Base-by-base conservation (phyloP, 2,113 vertebrate genomes). In the Gymnocephalus cernua region DNA sequence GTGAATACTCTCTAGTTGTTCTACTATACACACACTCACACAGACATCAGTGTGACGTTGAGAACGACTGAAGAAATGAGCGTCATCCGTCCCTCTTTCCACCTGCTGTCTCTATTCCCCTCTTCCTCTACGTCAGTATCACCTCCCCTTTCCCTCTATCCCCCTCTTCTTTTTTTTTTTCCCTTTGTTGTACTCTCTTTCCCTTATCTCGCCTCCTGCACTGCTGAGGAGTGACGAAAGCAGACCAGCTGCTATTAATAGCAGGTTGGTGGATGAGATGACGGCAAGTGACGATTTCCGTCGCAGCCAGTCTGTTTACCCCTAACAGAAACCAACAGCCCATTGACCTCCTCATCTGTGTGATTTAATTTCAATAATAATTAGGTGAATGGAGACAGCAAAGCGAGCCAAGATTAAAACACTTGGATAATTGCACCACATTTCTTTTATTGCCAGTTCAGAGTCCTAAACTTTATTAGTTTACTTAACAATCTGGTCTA, bases 211-310 rank as follows among this genome's bases (percentile, higher is more conserved):
- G 21, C 27, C 61, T 15, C 65, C 50, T 25, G 41, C 76, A 35
- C 51, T 47, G 77, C 89, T 16, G 79, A 58, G 77, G 77, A 90
- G 77, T 91, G 90, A 93, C 89, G 90, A 90, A 89, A 88, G 92
- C 89, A 92, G 86, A 88, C 88, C 79, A 79, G 89, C 76, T 88
- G 88, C 92, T 94, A 93, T 94, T 89, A 88, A 92, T 93, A 93
- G 92, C 88, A 2, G 61, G 79, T 86, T 73, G 70, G 88, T 85
- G 78, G 77, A 62, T 93, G 88, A 90, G 73, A 90, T 87, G 84
- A 89, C 80, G 85, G 80, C 83, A 61, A 35, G 80, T 88, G 86
- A 88, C 74, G 83, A 81, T 77, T 83, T 75, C 70, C 66, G 79
- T 54, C 29, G 16, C 83, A 79, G 84, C 58, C 16, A 54, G 25